phyloP scores from a whole-genome alignment of 2,888 invertebrate species.

The Tipula unca region DNA sequence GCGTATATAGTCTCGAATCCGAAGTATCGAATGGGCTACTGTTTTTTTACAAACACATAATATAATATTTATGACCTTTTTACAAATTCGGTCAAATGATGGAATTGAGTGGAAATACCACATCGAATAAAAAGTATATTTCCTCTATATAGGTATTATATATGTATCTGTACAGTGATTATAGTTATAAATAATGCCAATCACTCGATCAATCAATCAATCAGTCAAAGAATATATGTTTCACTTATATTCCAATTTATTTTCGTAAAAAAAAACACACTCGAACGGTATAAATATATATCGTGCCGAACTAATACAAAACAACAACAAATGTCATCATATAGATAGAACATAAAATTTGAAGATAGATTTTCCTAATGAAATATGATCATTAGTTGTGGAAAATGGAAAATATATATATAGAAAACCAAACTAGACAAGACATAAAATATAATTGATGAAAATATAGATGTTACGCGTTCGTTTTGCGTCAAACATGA shows the following conservation, averaged over 20 bases:
- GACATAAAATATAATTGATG: not conserved
- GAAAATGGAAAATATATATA: not conserved
- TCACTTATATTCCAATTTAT: slow-evolving; percentile 14
- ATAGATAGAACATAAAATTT: not conserved
- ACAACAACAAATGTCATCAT: not conserved
- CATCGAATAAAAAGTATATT: not conserved
- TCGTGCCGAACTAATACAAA: not conserved
- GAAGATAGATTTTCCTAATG: not conserved
- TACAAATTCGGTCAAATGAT: not conserved
- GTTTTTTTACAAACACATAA: not conserved
- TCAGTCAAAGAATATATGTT: not conserved
- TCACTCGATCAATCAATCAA: slow-evolving; percentile 4
- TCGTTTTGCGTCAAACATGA: not conserved
- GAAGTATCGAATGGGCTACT: not conserved
- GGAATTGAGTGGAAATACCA: not conserved
- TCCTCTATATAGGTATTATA: not conserved
- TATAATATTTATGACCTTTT: not conserved
- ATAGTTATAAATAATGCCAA: not conserved
- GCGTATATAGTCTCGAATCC: too few species aligned
- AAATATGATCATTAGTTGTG: not conserved
- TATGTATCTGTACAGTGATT: not conserved
- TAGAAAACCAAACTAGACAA: not conserved
- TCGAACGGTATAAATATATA: not conserved
- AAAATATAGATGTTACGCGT: not conserved
- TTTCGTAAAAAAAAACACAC: not conserved